phyloP scores from a whole-genome alignment of 2,113 vertebrate species.

The Clinocottus analis region DNA sequence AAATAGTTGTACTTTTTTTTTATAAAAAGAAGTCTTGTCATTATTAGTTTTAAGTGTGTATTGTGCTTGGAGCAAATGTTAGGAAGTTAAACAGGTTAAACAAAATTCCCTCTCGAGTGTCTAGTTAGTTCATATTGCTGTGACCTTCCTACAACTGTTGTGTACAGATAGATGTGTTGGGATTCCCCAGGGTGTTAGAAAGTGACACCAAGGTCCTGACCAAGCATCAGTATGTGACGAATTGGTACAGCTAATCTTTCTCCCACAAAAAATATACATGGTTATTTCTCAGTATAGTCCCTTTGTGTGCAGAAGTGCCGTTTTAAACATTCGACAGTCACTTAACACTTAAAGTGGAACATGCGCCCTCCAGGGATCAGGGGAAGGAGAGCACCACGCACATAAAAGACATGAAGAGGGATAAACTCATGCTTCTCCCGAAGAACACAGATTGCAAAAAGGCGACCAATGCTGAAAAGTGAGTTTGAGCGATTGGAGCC shows the following conservation, averaged over 20 bases:
- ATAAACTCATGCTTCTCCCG: conserved; percentile 29
- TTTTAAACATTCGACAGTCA: not conserved
- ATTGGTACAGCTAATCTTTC: not conserved
- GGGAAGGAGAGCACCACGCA: not conserved
- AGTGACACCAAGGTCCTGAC: not conserved
- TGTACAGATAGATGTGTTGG: not conserved
- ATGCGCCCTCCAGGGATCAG: conserved; percentile 19
- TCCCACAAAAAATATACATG: not conserved
- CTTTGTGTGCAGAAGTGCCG: conserved; percentile 1
- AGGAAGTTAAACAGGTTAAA: not conserved
- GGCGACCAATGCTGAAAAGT: conserved; percentile 41
- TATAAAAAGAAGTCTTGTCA: no score
- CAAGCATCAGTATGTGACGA: not conserved
- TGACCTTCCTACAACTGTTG: not conserved
- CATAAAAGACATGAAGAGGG: not conserved
- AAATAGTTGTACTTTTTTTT: not conserved
- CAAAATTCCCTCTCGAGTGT: not conserved
- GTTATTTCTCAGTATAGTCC: conserved; percentile 10
- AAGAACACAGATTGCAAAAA: conserved; percentile 37
- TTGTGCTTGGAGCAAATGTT: not conserved
- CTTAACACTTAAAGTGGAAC: conserved; percentile 10
- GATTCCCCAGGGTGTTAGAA: not conserved
- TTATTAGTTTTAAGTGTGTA: no score
- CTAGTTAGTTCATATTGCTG: no score
- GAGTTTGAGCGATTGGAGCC: conserved; percentile 71